Evolutionary conservation across 1,140 invertebrate genomes (phyloP), one percentile per base, ranked within the genome.

Genomic region (Drosophila sp.): DNA sequence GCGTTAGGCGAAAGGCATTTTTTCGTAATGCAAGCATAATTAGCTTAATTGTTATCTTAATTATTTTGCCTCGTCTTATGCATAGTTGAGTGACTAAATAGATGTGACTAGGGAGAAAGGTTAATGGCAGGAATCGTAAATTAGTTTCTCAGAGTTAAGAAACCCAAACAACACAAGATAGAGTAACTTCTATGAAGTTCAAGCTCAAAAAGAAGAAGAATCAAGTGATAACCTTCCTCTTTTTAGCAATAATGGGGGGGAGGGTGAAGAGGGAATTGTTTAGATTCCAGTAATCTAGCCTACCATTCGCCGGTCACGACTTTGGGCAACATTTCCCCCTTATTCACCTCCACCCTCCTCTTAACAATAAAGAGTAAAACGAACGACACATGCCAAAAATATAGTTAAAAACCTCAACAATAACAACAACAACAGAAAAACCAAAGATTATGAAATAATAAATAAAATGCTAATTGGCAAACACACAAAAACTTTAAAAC

Each of bases 391-490:
- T 68, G 61, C 58, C 62, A 64, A 69, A 75, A 63, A 50, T 50
- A 27, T 50, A 50, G 44, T 50, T 50, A 50, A 50, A 50, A 47
- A 47, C 17, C 17, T 17, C 17, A 17, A 17, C 17, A 17, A 17
- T 17, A 17, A 17, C 17, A 17, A 17, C 17, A 47, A 47, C 5
- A 47, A 25, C 5, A 47, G 7, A 47, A 50, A 50, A 50, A 50
- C 6, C 44, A 50, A 50, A 50, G 44, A 64, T 78, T 75, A 80
- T 71, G 58, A 68, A 47, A 68, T 68, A 66, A 84, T 80, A 85
- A 72, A 82, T 65, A 76, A 68, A 76, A 60, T 64, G 63, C 74
- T 86, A 86, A 86, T 86, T 86, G 78, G 35, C 47, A 81, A 76
- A 50, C 44, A 50, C 44, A 61, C 54, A 73, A 77, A 79, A 72